phyloP scores from a whole-genome alignment of 2,797 vertebrate species.

The Danio aesculapii region DNA sequence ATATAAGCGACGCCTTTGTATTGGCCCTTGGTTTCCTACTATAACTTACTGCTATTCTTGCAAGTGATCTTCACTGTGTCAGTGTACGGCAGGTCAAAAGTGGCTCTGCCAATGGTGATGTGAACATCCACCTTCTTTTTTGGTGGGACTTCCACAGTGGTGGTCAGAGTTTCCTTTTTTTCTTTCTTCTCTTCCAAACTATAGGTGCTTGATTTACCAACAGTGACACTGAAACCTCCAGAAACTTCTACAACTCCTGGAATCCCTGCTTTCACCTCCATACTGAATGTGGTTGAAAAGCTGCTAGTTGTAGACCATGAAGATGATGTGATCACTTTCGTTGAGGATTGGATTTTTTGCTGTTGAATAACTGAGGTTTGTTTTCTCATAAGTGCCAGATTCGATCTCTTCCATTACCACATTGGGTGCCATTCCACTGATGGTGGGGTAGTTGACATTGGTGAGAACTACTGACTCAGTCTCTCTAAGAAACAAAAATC shows the following conservation, averaged over 20 bases:
- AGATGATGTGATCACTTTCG: constrained; percentile 1
- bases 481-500: no score
- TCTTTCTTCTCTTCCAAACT: background rate
- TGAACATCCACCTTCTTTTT: constrained; percentile 11
- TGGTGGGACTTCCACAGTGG: constrained; percentile 39
- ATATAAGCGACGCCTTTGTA: constrained; percentile 51
- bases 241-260: background rate
- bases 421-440: constrained; percentile 13
- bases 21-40: constrained; percentile 21
- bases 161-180: constrained; percentile 19
- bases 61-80: constrained; percentile 43
- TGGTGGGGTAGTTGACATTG: background rate
- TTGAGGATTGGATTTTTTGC: constrained; percentile 34
- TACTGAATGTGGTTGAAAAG: background rate
- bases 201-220: constrained; percentile 18
- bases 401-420: constrained; percentile 39
- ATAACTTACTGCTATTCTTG: constrained; percentile 15
- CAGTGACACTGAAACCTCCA: background rate
- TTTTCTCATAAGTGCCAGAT: constrained; percentile 38
- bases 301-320: constrained; percentile 43
- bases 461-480: constrained; percentile 7
- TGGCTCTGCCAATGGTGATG: constrained; percentile 41
- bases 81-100: constrained; percentile 45
- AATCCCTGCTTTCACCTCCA: constrained; percentile 39
- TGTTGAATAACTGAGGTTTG: constrained; percentile 6